Percentiles rank a stretch among this genome's conserved stretches.
Evolutionary conservation across 2,888 invertebrate genomes (phyloP).

Genomic region (Choristoneura rosaceana): DNA sequence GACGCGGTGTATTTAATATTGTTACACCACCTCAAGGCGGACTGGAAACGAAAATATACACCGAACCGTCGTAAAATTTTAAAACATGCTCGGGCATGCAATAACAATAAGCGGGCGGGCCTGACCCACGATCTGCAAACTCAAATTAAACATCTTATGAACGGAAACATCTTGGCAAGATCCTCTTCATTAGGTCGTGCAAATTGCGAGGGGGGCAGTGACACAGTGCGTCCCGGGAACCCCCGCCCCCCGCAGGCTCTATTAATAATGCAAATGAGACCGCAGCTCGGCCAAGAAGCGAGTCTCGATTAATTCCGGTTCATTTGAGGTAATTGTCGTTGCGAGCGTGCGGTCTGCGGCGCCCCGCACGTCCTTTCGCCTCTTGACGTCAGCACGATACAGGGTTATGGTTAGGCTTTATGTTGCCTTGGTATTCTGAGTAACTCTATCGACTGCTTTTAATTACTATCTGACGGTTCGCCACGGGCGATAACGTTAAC

Average conservation of each 20-base stretch:
- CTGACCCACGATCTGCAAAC: constrained; percentile 81
- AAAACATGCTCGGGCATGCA: constrained; percentile 55
- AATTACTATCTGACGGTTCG: not conserved
- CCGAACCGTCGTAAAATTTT: constrained; percentile 29
- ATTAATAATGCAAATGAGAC: constrained; percentile 86
- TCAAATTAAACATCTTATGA: constrained; percentile 85
- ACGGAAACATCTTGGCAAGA: constrained; percentile 83
- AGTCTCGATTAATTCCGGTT: constrained; percentile 85
- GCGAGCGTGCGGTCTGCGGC: constrained; percentile 76
- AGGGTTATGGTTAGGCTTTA: not conserved
- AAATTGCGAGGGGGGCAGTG: constrained; percentile 77
- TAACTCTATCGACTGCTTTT: not conserved
- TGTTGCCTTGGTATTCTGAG: not conserved
- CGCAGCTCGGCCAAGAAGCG: constrained; percentile 84
- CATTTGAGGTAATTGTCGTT: constrained; percentile 85
- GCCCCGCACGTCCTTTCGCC: constrained; percentile 51
- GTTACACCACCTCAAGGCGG: not conserved
- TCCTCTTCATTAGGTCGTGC: constrained; percentile 84
- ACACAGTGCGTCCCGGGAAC: constrained; percentile 59
- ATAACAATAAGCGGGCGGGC: constrained; percentile 76
- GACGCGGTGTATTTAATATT: too few relatives aligned
- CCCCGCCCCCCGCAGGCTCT: constrained; percentile 71
- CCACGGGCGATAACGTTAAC: not conserved
- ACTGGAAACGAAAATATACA: constrained; percentile 2
- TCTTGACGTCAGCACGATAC: constrained; percentile 8